A percentile compares a stretch with the other conserved stretches of the same genome.
These are phyloP conservation scores for Eupristina koningsbergeri DNA, from an alignment of 1,140 invertebrate genomes.

Conservation along the genomic window DNA sequence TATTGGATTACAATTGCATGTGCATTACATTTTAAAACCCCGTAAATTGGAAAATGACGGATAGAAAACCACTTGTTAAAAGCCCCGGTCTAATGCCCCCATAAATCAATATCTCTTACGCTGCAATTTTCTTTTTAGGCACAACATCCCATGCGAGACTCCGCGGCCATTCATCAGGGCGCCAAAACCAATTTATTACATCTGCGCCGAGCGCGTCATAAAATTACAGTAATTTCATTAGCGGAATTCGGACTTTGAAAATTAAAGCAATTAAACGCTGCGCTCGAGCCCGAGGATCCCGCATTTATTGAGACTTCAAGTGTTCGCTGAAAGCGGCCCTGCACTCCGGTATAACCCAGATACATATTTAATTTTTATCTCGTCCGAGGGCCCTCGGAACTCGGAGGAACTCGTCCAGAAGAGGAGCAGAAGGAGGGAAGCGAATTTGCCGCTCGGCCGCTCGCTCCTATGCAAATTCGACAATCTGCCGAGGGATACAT, in stretches of 20 bases:
- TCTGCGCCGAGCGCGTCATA: neutral
- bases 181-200: neutral
- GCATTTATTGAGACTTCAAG: neutral
- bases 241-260: neutral
- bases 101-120: neutral
- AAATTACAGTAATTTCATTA: neutral
- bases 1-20: neutral
- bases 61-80: neutral
- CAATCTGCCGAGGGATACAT: slow-evolving; percentile 4
- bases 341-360: slow-evolving; percentile 22
- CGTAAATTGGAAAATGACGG: neutral
- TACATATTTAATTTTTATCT: slow-evolving; percentile 28
- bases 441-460: too few species aligned
- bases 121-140: neutral
- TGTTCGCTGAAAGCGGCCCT: neutral
- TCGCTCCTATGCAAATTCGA: slow-evolving; percentile 35
- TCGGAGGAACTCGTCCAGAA: neutral
- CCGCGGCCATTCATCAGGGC: neutral
- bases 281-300: neutral
- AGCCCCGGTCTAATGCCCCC: neutral
- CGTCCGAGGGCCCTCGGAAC: neutral
- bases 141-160: neutral
- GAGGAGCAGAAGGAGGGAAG: too few species aligned
- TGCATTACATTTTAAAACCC: neutral
- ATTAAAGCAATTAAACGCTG: neutral